Base-by-base conservation (phyloP, 2,797 vertebrate species). In the Darevskia mixta region DNA sequence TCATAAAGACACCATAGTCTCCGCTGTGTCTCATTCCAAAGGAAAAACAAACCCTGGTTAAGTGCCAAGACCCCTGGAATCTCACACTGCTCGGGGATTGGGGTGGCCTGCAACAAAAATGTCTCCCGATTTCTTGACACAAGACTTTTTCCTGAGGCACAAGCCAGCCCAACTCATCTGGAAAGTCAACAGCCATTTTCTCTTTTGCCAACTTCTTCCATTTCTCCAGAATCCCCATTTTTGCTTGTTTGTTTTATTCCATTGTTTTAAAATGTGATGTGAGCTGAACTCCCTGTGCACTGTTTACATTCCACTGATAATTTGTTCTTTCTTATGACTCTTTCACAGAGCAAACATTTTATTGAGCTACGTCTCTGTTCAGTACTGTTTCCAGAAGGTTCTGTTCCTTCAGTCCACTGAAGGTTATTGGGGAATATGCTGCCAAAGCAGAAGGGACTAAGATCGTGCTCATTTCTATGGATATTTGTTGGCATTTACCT, bases 271-370 rank as follows among this genome's bases (percentile, higher is more conserved):
- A 89, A 73, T 71, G 8, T 45, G 29, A 10, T 35, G 66, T 66
- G 79, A 64, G 17, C 73, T 61, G 66, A 82, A 64, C 80, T 64
- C 55, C 41, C n/a, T 72, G 66, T 20, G 8, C 64, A 27, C 85
- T 82, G 84, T 86, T 89, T 89, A 83, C 66, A 83, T 89, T 86
- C 76, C 75, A 73, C 6, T 79, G 80, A 49, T 64, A 72, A 49
- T 69, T 64, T 79, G 55, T 66, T 86, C 80, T 77, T 58, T 38
- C 25, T 69, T 71, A 69, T 23, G 66, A 27, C 45, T 71, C 35
- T 85, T 55, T 88, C 32, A 76, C 55, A 35, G 18, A 89, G 82
- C 71, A 66, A 82, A 83, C n/a, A 17, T 38, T 89, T 86, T 82
- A 82, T 81, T 78, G 64, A 67, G 72, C 18, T 43, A 41, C 20